These are phyloP conservation scores for Zosterops hypoxanthus DNA, from an alignment of 2,113 vertebrate species.

Conservation along the genomic window DNA sequence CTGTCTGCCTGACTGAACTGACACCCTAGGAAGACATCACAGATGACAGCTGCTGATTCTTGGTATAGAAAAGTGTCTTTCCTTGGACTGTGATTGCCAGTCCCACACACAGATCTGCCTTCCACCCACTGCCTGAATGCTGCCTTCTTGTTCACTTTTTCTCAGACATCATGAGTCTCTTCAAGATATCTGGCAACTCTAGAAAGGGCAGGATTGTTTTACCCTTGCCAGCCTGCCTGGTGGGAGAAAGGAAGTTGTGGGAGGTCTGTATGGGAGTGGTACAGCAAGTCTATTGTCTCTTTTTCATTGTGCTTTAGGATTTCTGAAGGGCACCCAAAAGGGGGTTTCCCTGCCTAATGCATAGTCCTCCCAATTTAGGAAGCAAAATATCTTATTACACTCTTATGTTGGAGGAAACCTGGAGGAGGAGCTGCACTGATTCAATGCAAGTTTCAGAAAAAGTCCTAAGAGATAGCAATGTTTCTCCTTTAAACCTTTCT, in stretches of 20 bases:
- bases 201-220: conserved; percentile 2
- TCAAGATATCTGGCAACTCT: background rate
- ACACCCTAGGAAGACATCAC: background rate
- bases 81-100: background rate
- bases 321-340: background rate
- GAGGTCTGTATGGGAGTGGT: background rate
- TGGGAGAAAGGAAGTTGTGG: background rate
- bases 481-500: background rate
- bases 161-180: background rate
- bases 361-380: background rate
- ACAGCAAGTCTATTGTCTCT: background rate
- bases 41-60: background rate
- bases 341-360: background rate
- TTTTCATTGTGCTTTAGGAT: background rate
- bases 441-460: background rate
- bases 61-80: background rate
- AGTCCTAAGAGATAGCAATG: background rate
- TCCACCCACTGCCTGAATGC: background rate
- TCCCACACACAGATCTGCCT: background rate
- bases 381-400: background rate
- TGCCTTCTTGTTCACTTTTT: background rate
- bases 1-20: background rate
- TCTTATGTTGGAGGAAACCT: background rate
- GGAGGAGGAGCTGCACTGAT: background rate
- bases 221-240: background rate